Evolutionary conservation across 2,797 vertebrate species (phyloP).

Genomic region (Enteromius paludinosus): DNA sequence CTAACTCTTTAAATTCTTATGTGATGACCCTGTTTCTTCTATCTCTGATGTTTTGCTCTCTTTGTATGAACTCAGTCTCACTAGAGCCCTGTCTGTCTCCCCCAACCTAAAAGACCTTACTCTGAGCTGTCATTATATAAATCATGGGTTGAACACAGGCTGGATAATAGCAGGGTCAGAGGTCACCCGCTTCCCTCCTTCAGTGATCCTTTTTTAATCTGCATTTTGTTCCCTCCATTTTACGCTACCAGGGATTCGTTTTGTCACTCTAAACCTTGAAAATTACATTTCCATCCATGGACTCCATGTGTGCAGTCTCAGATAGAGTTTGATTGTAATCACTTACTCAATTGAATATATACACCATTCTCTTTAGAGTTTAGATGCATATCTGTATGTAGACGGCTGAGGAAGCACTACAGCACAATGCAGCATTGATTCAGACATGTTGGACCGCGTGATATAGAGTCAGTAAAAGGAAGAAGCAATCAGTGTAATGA

Average conservation of each 20-base stretch:
- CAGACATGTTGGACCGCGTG: not conserved
- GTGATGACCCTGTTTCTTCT: slow-evolving; percentile 66
- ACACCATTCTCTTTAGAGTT: not conserved
- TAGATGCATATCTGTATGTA: not conserved
- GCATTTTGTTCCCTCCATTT: slow-evolving; percentile 22
- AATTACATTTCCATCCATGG: not conserved
- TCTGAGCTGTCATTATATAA: slow-evolving; percentile 59
- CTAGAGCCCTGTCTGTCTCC: slow-evolving; percentile 62
- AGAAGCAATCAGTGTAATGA: slow-evolving; percentile 28
- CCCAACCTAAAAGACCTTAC: slow-evolving; percentile 60
- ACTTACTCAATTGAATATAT: not conserved
- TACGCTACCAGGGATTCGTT: not conserved
- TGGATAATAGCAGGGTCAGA: slow-evolving; percentile 60
- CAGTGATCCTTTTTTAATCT: slow-evolving; percentile 70
- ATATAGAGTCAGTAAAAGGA: slow-evolving; percentile 8
- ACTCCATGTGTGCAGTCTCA: slow-evolving; percentile 4
- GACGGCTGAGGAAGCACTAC: slow-evolving; percentile 7
- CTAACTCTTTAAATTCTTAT: slow-evolving; percentile 34
- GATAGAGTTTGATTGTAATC: slow-evolving; percentile 23
- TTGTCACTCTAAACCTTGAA: slow-evolving; percentile 24
- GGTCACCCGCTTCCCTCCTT: slow-evolving; percentile 67
- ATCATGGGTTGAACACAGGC: slow-evolving; percentile 61
- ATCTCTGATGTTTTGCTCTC: slow-evolving; percentile 67
- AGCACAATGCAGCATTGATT: slow-evolving; percentile 23
- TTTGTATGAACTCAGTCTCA: slow-evolving; percentile 61